A percentile compares a stretch with the other conserved stretches of the same genome.
phyloP scores from a whole-genome alignment of 2,797 vertebrate genomes.

The Squalus acanthias region DNA sequence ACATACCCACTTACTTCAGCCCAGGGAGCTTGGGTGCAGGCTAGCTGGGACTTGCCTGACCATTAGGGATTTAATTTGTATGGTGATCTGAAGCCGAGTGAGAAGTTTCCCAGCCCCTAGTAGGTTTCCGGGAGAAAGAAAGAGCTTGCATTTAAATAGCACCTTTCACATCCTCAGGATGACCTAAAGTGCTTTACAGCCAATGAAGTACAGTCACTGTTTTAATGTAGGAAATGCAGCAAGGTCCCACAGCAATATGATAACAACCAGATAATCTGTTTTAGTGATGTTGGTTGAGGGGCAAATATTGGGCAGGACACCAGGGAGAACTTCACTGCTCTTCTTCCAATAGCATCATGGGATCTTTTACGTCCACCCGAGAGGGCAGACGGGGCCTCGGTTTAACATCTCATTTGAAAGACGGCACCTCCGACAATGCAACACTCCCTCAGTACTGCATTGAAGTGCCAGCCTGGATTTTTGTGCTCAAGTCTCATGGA shows the following conservation, averaged over 20 bases:
- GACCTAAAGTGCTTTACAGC: background rate
- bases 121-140: background rate
- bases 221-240: background rate
- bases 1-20: background rate
- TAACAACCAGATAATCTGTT: too few relatives aligned
- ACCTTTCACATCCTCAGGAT: background rate
- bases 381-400: background rate
- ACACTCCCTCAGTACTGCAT: too few relatives aligned
- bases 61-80: background rate
- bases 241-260: background rate
- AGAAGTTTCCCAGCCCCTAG: background rate
- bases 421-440: too few relatives aligned
- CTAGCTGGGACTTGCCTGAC: background rate
- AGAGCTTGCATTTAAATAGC: background rate
- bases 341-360: background rate
- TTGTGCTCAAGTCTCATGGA: too few relatives aligned
- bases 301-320: background rate
- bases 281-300: background rate
- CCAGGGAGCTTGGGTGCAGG: background rate
- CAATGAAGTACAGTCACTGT: background rate
- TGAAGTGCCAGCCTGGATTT: too few relatives aligned
- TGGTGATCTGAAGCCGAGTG: background rate
- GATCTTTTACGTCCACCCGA: background rate
- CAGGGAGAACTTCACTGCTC: background rate
- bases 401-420: too few relatives aligned